phyloP scores from a whole-genome alignment of 2,888 invertebrate species.

The Leucophenga maculata region DNA sequence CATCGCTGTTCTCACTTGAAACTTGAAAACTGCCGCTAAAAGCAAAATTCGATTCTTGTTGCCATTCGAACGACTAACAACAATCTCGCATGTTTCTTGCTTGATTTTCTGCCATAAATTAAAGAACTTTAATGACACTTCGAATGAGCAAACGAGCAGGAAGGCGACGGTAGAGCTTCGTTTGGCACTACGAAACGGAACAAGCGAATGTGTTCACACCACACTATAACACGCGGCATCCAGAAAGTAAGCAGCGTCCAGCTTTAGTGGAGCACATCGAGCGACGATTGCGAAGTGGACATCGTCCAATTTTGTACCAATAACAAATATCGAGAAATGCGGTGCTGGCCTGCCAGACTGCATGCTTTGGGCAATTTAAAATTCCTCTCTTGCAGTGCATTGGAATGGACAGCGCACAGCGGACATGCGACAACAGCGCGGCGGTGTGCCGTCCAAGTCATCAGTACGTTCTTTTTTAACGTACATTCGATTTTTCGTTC shows the following conservation, averaged over 20 bases:
- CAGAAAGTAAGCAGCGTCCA: not conserved
- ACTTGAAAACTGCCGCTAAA: constrained; percentile 63
- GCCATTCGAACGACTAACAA: constrained; percentile 60
- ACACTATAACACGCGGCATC: not conserved
- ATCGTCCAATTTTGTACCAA: constrained; percentile 22
- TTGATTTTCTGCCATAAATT: constrained; percentile 65
- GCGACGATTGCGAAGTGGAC: constrained; percentile 11
- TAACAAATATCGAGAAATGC: constrained; percentile 25
- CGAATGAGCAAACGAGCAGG: constrained; percentile 48
- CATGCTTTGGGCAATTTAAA: constrained; percentile 21
- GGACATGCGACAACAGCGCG: not conserved
- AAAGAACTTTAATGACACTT: constrained; percentile 65
- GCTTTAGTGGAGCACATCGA: constrained; percentile 9
- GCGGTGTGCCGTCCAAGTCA: not conserved
- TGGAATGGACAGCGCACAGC: constrained; percentile 12
- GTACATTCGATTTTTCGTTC: constrained; percentile 15
- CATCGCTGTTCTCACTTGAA: constrained; percentile 23
- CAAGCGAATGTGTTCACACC: not conserved
- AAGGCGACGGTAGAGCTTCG: too few relatives aligned
- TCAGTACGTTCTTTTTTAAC: not conserved
- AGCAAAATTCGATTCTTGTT: constrained; percentile 61
- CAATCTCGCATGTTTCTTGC: constrained; percentile 58
- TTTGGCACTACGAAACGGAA: not conserved
- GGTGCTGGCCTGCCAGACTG: not conserved
- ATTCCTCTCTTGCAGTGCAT: constrained; percentile 7